Evolutionary conservation across 2,888 invertebrate species (phyloP), one percentile per base, ranked within the genome.

Genomic region (Eulithis testata): DNA sequence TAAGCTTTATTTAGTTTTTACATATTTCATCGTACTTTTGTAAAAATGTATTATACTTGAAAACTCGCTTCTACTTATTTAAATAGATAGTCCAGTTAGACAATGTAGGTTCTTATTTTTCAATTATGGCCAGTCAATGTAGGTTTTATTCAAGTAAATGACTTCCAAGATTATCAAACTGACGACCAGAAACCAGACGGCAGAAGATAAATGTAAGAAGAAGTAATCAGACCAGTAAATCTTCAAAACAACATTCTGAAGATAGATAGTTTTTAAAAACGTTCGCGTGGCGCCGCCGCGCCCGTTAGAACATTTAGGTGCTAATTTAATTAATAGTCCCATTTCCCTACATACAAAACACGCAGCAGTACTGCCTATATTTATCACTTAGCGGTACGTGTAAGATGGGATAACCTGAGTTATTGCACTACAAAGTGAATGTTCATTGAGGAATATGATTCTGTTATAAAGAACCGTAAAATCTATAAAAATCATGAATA

Each of bases 241-340:
- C n/a, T 59, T 43, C n/a, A 51, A 51, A 51, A 21, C 31, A 27
- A 12, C 27, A 27, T 40, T 58, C 50, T 14, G 21, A 86, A 87
- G 84, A 90, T 78, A 80, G 83, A 90, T 89, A 85, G 87, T 87
- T 88, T 49, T 21, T 89, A 88, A 86, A 83, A 81, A 81, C 61
- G 55, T 57, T 72, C n/a, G 68, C 65, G 66, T 69, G 64, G 74
- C 76, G 76, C 68, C 76, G 76, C 68, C 76, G 74, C 76, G 69
- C 82, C 82, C 81, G 78, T 75, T 72, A 80, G 80, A 79, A 81
- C 84, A 84, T 86, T 90, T 85, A 84, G 87, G 85, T 88, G 86
- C 86, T 90, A 88, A 90, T 89, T 89, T 88, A 90, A 92, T 91
- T 90, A 91, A 91, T 91, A 85, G 89, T 84, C 79, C 86, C 85